These are phyloP conservation scores for Schizothorax lantsangensis DNA, from an alignment of 2,797 vertebrate species.

Conservation along the genomic window DNA sequence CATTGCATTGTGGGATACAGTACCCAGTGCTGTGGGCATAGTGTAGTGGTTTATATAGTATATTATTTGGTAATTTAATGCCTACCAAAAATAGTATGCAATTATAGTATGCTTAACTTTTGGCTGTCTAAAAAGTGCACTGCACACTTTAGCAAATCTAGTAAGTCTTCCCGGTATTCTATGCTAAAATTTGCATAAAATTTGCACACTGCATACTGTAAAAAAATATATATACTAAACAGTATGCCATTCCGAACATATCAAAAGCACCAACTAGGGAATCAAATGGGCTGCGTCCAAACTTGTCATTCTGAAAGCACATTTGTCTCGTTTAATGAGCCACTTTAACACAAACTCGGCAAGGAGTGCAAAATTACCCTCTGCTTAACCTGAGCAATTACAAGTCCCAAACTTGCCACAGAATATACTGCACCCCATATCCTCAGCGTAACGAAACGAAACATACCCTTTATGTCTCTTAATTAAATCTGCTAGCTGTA, in stretches of 20 bases:
- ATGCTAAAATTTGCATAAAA: background rate
- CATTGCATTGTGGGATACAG: too few species aligned
- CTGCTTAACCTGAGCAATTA: conserved; percentile 42
- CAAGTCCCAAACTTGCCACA: background rate
- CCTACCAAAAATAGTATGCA: background rate
- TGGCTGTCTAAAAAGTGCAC: background rate
- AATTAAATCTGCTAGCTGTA: conserved; percentile 41
- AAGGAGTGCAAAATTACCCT: conserved; percentile 29
- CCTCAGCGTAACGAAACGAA: background rate
- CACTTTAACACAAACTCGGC: conserved; percentile 31
- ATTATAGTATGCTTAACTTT: background rate
- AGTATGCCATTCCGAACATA: background rate
- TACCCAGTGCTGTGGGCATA: too few species aligned
- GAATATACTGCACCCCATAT: conserved; percentile 22
- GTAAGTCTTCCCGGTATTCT: background rate
- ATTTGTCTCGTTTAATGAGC: conserved; percentile 31
- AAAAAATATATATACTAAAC: background rate
- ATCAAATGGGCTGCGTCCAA: conserved; percentile 8
- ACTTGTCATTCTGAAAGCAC: conserved; percentile 13
- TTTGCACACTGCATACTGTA: background rate
- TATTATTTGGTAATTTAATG: background rate
- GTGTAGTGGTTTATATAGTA: background rate
- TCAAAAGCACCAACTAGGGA: conserved; percentile 11
- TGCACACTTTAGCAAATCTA: background rate
- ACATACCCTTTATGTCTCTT: conserved; percentile 35